These are phyloP conservation scores for Drosophila subsilvestris DNA, from an alignment of 2,888 invertebrate genomes.

Conservation along the genomic window DNA sequence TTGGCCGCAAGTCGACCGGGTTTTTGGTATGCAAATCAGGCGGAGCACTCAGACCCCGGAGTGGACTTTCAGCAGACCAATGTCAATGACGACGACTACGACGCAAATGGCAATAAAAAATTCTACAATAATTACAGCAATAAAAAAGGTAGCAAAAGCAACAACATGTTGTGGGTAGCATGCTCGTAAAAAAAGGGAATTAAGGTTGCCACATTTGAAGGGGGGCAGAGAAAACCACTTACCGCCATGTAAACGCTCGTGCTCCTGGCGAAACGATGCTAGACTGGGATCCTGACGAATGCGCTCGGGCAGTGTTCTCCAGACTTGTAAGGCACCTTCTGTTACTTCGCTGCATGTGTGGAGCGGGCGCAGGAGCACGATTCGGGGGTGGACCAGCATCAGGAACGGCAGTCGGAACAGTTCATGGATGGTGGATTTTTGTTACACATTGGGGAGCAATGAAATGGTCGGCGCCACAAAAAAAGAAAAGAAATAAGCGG, in stretches of 20 bases:
- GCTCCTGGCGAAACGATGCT: conserved; percentile 86
- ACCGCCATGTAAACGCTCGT: conserved; percentile 84
- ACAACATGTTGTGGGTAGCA: conserved; percentile 16
- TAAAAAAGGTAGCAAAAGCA: conserved; percentile 60
- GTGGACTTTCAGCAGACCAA: conserved; percentile 44
- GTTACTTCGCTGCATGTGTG: conserved; percentile 85
- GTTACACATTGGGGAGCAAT: conserved; percentile 68
- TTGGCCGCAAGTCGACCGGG: conserved; percentile 47
- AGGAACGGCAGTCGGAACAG: conserved; percentile 1
- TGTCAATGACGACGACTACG: conserved; percentile 63
- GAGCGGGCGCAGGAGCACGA: background rate
- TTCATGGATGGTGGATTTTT: conserved; percentile 58
- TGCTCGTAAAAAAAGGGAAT: conserved; percentile 25
- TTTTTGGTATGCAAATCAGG: conserved; percentile 59
- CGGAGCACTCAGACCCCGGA: conserved; percentile 18
- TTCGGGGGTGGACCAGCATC: background rate
- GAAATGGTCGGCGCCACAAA: conserved; percentile 39
- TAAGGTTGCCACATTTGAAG: conserved; percentile 6
- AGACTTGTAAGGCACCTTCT: conserved; percentile 87
- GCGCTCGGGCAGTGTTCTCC: conserved; percentile 88
- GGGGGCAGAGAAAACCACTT: conserved; percentile 54
- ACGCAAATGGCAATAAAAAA: conserved; percentile 71
- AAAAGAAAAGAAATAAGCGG: conserved; percentile 31
- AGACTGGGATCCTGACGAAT: conserved; percentile 88
- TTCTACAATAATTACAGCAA: conserved; percentile 74